phyloP scores from a whole-genome alignment of 2,113 vertebrate species.

The Hydrochoerus hydrochaeris region DNA sequence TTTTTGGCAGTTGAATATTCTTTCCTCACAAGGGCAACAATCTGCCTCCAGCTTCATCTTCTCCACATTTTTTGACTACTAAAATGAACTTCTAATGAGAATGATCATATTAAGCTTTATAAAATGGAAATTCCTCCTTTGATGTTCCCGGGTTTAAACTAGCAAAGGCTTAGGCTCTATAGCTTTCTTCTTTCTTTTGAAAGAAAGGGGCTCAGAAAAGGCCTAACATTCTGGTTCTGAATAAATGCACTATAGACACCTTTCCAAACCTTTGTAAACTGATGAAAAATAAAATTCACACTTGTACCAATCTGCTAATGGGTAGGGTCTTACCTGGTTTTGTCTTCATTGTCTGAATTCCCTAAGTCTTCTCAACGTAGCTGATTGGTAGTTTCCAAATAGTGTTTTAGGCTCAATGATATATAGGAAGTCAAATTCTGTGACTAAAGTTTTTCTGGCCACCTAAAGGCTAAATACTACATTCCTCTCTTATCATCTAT shows the following conservation, averaged over 20 bases:
- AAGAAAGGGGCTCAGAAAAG: not conserved
- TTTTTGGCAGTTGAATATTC: not conserved
- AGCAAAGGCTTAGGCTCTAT: not conserved
- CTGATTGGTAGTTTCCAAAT: not conserved
- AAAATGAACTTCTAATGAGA: not conserved
- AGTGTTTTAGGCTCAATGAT: not conserved
- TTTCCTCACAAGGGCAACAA: not conserved
- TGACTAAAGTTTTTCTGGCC: not conserved
- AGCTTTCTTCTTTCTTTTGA: not conserved
- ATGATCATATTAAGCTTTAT: not conserved
- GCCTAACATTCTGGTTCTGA: not conserved
- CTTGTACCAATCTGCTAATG: not conserved
- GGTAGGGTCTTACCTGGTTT: not conserved
- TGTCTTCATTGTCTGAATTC: not conserved
- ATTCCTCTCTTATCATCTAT: not conserved
- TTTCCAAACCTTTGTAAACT: slow-evolving; percentile 12
- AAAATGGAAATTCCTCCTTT: not conserved
- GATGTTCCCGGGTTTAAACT: not conserved
- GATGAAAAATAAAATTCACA: not conserved
- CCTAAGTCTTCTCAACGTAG: not conserved
- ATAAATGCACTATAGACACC: not conserved
- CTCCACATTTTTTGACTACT: not conserved
- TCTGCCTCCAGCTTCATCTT: not conserved
- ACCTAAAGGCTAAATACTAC: not conserved
- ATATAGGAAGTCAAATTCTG: not conserved